Base-by-base conservation (phyloP, 2,888 invertebrate genomes). In the Nycteola revayana region DNA sequence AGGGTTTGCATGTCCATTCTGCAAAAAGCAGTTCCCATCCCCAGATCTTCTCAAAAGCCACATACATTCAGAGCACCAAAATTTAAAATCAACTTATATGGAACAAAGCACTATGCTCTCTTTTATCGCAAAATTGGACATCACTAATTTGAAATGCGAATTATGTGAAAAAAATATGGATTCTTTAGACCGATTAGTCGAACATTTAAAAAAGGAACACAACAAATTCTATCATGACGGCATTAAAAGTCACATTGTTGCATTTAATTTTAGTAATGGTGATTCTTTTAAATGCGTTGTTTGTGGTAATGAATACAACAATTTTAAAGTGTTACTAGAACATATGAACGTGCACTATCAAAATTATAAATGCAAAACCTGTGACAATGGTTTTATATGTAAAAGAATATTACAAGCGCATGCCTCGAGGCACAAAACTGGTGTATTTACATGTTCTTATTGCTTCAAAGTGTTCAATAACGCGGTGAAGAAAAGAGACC, bases 291-390 rank as follows among this genome's bases (percentile, higher is more conserved):
- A 50, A 27, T 76, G 76, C 9, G 57, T 54, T 0, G 20, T 65
- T 5, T 75, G 75, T 41, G 32, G 28, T 0, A 58, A 50, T 1
- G 45, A 47, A 9, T 71, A 60, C 11, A 66, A 63, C 3, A 74
- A 71, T 30, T 78, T 75, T 32, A 72, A 75, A 56, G 56, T 72
- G 0, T 39, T 78, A 3, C 29, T 71, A 1, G 69, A 71, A 25
- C 79, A 79, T 18, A 82, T 83, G 83, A 76, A 75, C 22, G 47
- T 51, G 0, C 83, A 83, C 36, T 83, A 56, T 11, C 62, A 66
- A 17, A 84, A 90, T 64, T 84, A 84, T 42, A 75, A 84, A 6
- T 91, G 90, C 42, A 82, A 87, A 10, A 66, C 83, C 0, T 91
- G 90, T 40, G 75, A 79, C 1, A 78, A 82, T n/a, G 87, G 88